Evolutionary conservation across 1,140 invertebrate genomes (phyloP).

Genomic region (Drosophila takahashii): DNA sequence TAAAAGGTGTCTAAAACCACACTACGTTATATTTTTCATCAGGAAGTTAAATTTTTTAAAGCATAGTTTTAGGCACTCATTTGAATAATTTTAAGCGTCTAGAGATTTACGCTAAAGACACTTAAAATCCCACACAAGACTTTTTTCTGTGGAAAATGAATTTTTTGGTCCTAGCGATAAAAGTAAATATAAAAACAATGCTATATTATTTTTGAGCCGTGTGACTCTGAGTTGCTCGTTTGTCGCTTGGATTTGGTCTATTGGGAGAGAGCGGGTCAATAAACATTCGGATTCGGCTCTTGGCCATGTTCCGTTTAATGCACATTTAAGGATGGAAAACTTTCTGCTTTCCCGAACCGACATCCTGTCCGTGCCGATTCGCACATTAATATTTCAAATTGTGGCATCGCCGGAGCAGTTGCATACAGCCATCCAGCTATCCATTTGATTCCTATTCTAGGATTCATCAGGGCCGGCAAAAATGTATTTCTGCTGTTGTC

Average conservation of each 20-base stretch:
- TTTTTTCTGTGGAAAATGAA: too few relatives aligned
- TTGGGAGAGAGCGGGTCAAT: constrained; percentile 38
- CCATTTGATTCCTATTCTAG: constrained; percentile 24
- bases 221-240: neutral
- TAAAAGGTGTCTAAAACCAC: too few relatives aligned
- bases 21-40: too few relatives aligned
- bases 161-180: neutral
- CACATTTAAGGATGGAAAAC: constrained; percentile 54
- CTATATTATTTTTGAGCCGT: neutral
- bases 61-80: too few relatives aligned
- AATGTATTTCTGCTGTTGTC: constrained; percentile 58
- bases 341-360: constrained; percentile 13
- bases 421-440: constrained; percentile 8
- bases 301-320: constrained; percentile 59
- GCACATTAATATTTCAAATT: constrained; percentile 70
- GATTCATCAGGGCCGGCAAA: constrained; percentile 19
- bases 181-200: neutral
- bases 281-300: constrained; percentile 35
- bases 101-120: too few relatives aligned
- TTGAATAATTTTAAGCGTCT: too few relatives aligned
- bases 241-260: constrained; percentile 18
- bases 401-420: constrained; percentile 34
- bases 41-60: too few relatives aligned
- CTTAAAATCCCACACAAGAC: too few relatives aligned
- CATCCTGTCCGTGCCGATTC: constrained; percentile 37